Conservation (phyloP, 2,888 invertebrate species). For the Barypeithes pellucidus region DNA sequence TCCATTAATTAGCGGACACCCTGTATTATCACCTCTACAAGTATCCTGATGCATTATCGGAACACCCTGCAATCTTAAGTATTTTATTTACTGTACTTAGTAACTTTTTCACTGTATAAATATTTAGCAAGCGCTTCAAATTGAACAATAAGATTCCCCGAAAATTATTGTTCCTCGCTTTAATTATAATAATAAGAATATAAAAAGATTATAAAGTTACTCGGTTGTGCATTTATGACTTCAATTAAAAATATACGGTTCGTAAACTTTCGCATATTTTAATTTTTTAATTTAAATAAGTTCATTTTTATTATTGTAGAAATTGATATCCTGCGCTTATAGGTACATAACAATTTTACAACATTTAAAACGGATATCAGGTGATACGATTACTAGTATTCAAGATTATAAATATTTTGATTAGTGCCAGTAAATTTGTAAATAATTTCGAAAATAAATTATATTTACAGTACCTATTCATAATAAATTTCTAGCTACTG, state of each 20-base stretch:
- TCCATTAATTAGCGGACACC: no score
- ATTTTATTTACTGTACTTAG: no score
- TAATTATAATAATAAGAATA: constrained; percentile 29
- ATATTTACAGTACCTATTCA: no score
- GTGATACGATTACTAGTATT: not conserved
- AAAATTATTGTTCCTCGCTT: not conserved
- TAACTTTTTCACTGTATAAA: not conserved
- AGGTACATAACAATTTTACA: not conserved
- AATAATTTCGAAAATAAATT: no score
- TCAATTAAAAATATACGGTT: constrained; percentile 33
- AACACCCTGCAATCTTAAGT: no score
- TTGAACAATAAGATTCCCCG: not conserved
- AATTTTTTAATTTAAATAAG: constrained; percentile 31
- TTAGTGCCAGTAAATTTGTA: no score
- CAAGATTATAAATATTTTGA: no score
- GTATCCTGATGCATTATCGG: no score
- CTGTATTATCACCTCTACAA: no score
- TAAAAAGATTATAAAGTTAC: constrained; percentile 26
- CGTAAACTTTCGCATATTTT: constrained; percentile 35
- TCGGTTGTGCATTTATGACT: constrained; percentile 17
- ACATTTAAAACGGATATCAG: no score
- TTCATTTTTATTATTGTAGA: constrained; percentile 10
- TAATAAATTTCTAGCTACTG: no score
- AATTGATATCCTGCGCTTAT: not conserved
- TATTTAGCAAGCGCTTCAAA: constrained; percentile 4